Conservation (phyloP, 2,113 vertebrate genomes). For the Antennarius striatus region DNA sequence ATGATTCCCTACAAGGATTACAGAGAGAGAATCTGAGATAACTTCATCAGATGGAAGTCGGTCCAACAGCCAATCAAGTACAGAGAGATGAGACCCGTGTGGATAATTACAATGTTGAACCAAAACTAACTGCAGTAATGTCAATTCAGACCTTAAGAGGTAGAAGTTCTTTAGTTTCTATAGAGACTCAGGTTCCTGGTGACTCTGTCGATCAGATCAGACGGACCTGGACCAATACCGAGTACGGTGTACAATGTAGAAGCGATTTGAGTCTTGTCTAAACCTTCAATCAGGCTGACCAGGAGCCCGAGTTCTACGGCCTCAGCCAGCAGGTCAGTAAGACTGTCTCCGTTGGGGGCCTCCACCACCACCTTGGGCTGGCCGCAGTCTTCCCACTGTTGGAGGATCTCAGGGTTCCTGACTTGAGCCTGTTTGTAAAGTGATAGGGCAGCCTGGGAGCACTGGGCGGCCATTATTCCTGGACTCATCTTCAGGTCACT, state of each 20-base stretch:
- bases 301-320: conserved; percentile 87
- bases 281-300: conserved; percentile 94
- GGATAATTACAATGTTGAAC: too few species aligned
- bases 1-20: too few species aligned
- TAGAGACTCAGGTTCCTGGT: conserved; percentile 94
- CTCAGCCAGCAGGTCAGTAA: conserved; percentile 84
- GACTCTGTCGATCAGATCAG: conserved; percentile 88
- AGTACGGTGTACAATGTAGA: conserved; percentile 93
- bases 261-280: conserved; percentile 95
- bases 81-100: too few species aligned
- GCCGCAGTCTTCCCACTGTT: conserved; percentile 93
- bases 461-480: conserved; percentile 95
- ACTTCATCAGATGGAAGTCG: too few species aligned
- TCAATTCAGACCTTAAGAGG: not conserved
- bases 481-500: conserved; percentile 97
- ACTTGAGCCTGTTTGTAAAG: conserved; percentile 90
- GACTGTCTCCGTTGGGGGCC: conserved; percentile 86
- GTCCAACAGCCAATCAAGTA: not conserved
- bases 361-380: conserved; percentile 96
- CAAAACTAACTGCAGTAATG: not conserved
- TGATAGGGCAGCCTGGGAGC: conserved; percentile 92
- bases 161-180: conserved; percentile 55
- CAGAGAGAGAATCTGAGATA: too few species aligned
- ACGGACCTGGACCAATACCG: conserved; percentile 90
- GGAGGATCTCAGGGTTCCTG: conserved; percentile 87